Evolutionary conservation across 2,888 invertebrate genomes (phyloP), one percentile per base, ranked within the genome.

Genomic region (Phytoseiulus persimilis): DNA sequence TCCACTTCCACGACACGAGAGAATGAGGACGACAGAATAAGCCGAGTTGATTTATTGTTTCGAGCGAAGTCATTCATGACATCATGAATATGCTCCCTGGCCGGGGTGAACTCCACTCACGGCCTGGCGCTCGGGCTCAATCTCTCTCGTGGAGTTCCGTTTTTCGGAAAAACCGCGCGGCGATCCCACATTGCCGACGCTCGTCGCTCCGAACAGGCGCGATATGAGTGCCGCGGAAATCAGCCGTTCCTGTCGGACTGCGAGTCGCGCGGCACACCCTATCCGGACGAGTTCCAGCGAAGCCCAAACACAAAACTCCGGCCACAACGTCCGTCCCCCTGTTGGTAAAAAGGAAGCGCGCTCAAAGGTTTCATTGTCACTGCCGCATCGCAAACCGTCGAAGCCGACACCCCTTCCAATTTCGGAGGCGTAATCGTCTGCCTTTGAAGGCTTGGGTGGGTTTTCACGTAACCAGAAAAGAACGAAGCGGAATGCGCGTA

Each of bases 21-120:
- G 65, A 65, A 65, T 14, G 39, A 32, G 87, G 87, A 45, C 87
- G 87, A 87, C 87, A 87, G 33, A 87, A 87, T 87, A 87, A 87
- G 87, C 87, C 87, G 28, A 6, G n/a, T 28, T 39, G 87, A 87
- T 87, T 87, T 87, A 87, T 87, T 33, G 45, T 65, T 65, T 65
- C 65, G 18, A 65, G 65, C 28, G 18, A 65, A 65, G 65, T 65
- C 65, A 65, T 46, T 46, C 14, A 46, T 46, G 46, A 14, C 46
- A 46, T 28, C 65, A 65, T 65, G 65, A 65, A 65, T 65, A 11
- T 18, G 46, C 14, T 46, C 46, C 14, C 46, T 46, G 46, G 65
- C 2, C 2, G 65, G 65, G 65, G 65, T 65, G 65, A 65, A 28
- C 65, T 65, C 65, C 65, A 23, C 23, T 14, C 18, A 6, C 65